phyloP scores from a whole-genome alignment of 37 sponge, comb jelly and placozoan species.

The Amphimedon queenslandica region DNA sequence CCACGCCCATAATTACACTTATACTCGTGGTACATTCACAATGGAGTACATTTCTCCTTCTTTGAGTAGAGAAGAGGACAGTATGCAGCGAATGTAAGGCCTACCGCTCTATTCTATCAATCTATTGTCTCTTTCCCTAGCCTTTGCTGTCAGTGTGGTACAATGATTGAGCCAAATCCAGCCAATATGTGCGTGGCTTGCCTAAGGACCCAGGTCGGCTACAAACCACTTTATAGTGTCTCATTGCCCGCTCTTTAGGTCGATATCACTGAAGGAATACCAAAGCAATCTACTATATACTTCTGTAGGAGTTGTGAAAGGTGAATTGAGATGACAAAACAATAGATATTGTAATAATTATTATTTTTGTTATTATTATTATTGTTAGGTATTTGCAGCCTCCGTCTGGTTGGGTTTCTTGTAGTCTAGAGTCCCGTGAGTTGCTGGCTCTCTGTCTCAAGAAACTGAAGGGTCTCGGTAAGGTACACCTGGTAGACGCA shows the following conservation, averaged over 20 bases:
- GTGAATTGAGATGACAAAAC: too few relatives aligned
- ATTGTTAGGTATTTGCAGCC: constrained; percentile 88
- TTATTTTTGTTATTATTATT: too few relatives aligned
- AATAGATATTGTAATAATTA: too few relatives aligned
- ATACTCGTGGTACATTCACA: too few relatives aligned
- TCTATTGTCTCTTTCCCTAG: constrained; percentile 41
- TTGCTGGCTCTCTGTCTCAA: constrained; percentile 90
- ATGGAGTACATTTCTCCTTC: too few relatives aligned
- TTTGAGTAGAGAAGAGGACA: too few relatives aligned
- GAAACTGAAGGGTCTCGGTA: constrained; percentile 75
- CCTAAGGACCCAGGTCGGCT: constrained; percentile 76
- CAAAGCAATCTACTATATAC: constrained; percentile 79
- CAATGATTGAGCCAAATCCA: constrained; percentile 87
- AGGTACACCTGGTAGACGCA: constrained; percentile 93
- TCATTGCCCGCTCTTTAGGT: too few relatives aligned
- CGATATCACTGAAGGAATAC: constrained; percentile 88
- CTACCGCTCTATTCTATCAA: too few relatives aligned
- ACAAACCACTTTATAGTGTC: too few relatives aligned
- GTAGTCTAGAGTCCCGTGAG: constrained; percentile 84
- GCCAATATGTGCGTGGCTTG: constrained; percentile 95
- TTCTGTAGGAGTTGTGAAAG: constrained; percentile 93
- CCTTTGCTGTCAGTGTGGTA: constrained; percentile 95
- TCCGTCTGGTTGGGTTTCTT: constrained; percentile 79
- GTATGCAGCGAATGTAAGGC: too few relatives aligned
- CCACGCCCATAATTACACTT: too few relatives aligned